A percentile compares a stretch with the other conserved stretches of the same genome.
phyloP scores from a whole-genome alignment of 2,888 invertebrate genomes.

The Acrobasis repandana region DNA sequence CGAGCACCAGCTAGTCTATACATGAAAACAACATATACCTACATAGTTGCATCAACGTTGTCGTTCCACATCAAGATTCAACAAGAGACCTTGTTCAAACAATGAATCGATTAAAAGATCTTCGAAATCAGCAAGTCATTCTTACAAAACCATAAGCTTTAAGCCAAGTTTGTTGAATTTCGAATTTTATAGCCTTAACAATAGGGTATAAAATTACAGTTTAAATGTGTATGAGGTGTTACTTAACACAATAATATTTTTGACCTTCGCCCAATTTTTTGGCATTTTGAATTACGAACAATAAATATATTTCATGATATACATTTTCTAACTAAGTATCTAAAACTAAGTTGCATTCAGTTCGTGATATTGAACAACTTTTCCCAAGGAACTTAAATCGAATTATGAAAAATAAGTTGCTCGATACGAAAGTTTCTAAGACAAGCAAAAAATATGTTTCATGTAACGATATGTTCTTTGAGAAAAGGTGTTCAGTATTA shows the following conservation, averaged over 20 bases:
- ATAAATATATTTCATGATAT: no score
- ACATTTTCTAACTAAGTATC: no score
- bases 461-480: no score
- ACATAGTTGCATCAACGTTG: neutral
- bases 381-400: no score
- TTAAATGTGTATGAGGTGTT: neutral
- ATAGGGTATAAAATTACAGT: neutral
- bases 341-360: no score
- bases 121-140: neutral
- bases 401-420: no score
- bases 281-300: neutral
- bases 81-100: neutral
- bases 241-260: neutral
- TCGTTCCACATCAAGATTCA: neutral
- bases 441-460: no score
- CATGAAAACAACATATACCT: neutral
- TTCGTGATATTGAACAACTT: no score
- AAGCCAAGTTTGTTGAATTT: neutral
- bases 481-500: no score
- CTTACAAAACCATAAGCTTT: neutral
- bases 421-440: no score
- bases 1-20: no score
- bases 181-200: neutral
- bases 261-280: neutral
- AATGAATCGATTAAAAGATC: conserved; percentile 1